Evolutionary conservation across 2,888 invertebrate species (phyloP), one percentile per base, ranked within the genome.

Genomic region (Chrysotoxum bicinctum): DNA sequence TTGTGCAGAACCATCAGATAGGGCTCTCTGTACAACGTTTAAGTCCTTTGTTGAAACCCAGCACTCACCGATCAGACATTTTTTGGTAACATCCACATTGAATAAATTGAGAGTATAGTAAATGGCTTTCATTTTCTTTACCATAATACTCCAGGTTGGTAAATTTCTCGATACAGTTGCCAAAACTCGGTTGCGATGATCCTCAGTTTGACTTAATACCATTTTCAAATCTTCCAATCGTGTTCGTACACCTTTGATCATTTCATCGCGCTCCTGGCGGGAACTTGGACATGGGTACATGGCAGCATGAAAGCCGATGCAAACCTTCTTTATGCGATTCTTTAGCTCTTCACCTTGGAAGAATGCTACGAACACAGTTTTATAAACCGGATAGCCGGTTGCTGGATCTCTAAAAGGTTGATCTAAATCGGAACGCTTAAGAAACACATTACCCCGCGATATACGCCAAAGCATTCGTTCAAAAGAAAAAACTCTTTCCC

Each of bases 81-180:
- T 97, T 92, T 96, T 96, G 1, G 97, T 96, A 9, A 97, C 96
- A 90, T 98, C 98, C 93, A 97, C 94, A 90, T 96, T 98, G 93
- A 98, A 98, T 92, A 97, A 94, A 92, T 98, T 98, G 88, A 98
- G 93, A 0, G 97, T 97, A 90, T 98, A 97, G 92, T 98, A 98
- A 90, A 98, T 98, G 3, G 98, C 98, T 91, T 98, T 98, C 94
- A 97, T 96, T 91, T 97, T 97, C 60, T 95, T 93, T 14, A 97
- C 96, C 94, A 96, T 96, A 23, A 96, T 94, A 87, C 94, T 94
- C 97, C 97, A 98, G 88, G 94, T 94, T 76, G 96, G 95, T 87
- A 98, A 92, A 90, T 96, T 96, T 89, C 96, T 96, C 6, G 97
- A 95, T 0, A 97, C 97, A 14, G 95, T 95, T 5, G 95, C 94